Conservation (phyloP, 2,888 invertebrate species). For the Nudaria mundana region DNA sequence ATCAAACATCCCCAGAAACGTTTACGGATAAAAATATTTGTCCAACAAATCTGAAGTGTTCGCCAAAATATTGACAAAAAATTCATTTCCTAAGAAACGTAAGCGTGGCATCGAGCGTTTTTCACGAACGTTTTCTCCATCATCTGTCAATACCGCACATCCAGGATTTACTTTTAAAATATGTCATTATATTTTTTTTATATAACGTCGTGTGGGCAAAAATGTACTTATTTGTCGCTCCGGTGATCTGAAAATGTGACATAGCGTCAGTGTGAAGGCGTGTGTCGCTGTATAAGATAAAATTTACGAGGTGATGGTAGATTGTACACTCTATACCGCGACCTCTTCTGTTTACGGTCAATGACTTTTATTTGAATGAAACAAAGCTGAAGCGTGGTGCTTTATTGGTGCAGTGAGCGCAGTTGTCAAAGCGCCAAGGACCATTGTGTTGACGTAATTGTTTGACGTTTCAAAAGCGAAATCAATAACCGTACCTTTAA, state of each 20-base stretch:
- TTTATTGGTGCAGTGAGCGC: constrained; percentile 6
- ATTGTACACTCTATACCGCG: constrained; percentile 62
- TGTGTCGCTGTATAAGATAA: constrained; percentile 38
- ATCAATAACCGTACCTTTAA: constrained; percentile 7
- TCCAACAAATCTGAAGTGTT: constrained; percentile 30
- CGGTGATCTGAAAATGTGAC: constrained; percentile 79
- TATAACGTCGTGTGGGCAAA: constrained; percentile 73
- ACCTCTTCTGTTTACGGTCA: constrained; percentile 68
- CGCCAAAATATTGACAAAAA: constrained; percentile 33
- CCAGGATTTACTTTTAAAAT: constrained; percentile 71
- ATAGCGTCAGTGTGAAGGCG: constrained; percentile 66
- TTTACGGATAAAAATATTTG: constrained; percentile 36
- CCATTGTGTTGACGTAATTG: constrained; percentile 17
- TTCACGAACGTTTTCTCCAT: constrained; percentile 33
- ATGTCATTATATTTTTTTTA: constrained; percentile 75
- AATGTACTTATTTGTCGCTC: constrained; percentile 81
- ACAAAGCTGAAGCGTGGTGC: constrained; percentile 33
- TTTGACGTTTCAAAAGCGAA: constrained; percentile 16
- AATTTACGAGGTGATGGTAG: constrained; percentile 58
- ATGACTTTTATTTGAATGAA: constrained; percentile 63
- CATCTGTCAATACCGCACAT: constrained; percentile 55
- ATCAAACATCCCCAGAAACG: constrained; percentile 33
- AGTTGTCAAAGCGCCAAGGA: constrained; percentile 17
- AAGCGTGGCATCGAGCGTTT: constrained; percentile 10
- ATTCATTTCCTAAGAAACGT: constrained; percentile 26